phyloP scores from a whole-genome alignment of 2,113 vertebrate species.

The Python bivittatus region DNA sequence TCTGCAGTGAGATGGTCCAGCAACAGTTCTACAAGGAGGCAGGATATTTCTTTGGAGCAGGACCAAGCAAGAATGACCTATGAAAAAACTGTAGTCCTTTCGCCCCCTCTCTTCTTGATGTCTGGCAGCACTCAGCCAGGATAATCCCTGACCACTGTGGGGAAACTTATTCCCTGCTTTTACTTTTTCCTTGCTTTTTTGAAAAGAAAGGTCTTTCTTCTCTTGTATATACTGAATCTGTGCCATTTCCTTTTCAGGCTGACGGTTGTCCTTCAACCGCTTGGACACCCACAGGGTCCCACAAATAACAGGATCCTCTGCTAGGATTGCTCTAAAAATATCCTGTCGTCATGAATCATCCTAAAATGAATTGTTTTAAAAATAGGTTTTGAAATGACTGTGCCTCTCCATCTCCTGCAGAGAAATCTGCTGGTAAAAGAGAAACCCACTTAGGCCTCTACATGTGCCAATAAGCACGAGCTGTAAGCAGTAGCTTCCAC shows the following conservation, averaged over 20 bases:
- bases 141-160: constrained; percentile 30
- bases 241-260: constrained; percentile 65
- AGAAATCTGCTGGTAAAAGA: constrained; percentile 56
- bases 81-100: neutral
- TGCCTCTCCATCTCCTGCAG: constrained; percentile 60
- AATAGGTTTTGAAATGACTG: constrained; percentile 72
- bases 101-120: neutral
- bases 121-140: constrained; percentile 40
- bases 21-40: neutral
- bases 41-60: neutral
- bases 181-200: neutral
- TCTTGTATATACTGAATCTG: constrained; percentile 58
- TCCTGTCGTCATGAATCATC: constrained; percentile 66
- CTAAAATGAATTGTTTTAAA: constrained; percentile 77
- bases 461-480: constrained; percentile 45
- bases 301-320: constrained; percentile 74
- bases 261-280: constrained; percentile 59
- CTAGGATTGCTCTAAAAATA: constrained; percentile 68
- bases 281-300: constrained; percentile 73
- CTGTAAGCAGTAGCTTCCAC: constrained; percentile 54
- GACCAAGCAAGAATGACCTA: neutral
- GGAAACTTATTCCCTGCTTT: constrained; percentile 43
- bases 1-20: neutral
- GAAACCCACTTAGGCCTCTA: constrained; percentile 60
- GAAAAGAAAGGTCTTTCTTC: constrained; percentile 45